Base-by-base conservation (phyloP, 2,797 vertebrate genomes). In the Labroides dimidiatus region DNA sequence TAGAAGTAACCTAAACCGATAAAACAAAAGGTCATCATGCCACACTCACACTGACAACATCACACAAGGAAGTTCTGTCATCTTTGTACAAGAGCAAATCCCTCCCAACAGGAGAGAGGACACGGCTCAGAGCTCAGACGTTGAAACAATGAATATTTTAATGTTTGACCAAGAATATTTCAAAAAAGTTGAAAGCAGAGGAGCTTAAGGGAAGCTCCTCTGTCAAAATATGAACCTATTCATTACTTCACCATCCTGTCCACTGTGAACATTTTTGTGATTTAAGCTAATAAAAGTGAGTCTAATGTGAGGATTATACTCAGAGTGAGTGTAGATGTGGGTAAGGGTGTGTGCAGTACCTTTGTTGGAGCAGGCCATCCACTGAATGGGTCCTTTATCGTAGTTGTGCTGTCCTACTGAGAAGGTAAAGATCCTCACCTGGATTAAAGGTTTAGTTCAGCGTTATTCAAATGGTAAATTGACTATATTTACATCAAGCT, bases 311-410 rank as follows among this genome's bases (percentile, higher is more conserved):
- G 11, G 6, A n/a, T 3, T 11, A 13, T 21, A 24, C 7, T 24
- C 12, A 49, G 41, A 69, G 17, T 62, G 30, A 33, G 3, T 2
- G 4, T 33, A 37, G 6, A 20, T 20, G 43, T n/a, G 20, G 27
- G 30, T 10, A 30, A 12, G 20, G 45, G 19, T 20, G 10, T 16
- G 39, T 53, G 21, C 9, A 45, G 56, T 94, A 97, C 98, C 98
- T 97, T 99, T 99, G 86, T 99, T 99, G 83, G 95, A 93, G 79
- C 98, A 99, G 55, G 98, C 98, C 98, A 99, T 99, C 98, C 98
- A 99, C 75, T 99, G 97, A 87, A 99, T 96, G 57, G 98, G 98
- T 86, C 96, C 95, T 84, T 98, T 98, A 77, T 99, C 98, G 50
- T 99, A 99, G 91, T 99, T 99, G 91, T 99, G 98, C 13, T 99